Conservation (phyloP, 2,888 invertebrate genomes). For the Apantesis nais region DNA sequence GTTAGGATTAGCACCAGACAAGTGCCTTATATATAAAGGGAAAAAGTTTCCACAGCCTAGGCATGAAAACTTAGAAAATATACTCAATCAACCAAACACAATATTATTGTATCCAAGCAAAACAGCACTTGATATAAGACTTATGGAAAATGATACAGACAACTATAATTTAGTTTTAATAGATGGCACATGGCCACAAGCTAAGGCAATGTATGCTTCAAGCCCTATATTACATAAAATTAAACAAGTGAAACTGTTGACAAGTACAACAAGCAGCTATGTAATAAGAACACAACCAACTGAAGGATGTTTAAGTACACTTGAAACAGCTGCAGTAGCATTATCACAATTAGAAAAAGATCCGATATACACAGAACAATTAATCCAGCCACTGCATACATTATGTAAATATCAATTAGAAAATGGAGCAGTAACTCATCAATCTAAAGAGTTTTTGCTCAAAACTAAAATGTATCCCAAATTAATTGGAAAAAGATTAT, state of each 20-base stretch:
- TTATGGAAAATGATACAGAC: slow-evolving; percentile 70
- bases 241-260: slow-evolving; percentile 92
- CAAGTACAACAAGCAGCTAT: slow-evolving; percentile 91
- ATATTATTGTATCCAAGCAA: slow-evolving; percentile 93
- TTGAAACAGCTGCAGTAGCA: slow-evolving; percentile 94
- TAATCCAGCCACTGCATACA: slow-evolving; percentile 92
- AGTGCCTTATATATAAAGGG: slow-evolving; percentile 92
- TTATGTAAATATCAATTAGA: slow-evolving; percentile 94
- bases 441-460: slow-evolving; percentile 95
- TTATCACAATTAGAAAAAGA: slow-evolving; percentile 91
- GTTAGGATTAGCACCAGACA: slow-evolving; percentile 89
- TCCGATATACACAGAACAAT: slow-evolving; percentile 86
- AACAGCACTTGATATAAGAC: slow-evolving; percentile 89
- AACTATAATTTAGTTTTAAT: slow-evolving; percentile 93
- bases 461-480: slow-evolving; percentile 93
- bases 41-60: slow-evolving; percentile 92
- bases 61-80: slow-evolving; percentile 87
- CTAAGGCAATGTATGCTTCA: slow-evolving; percentile 95
- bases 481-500: slow-evolving; percentile 90
- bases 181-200: slow-evolving; percentile 98
- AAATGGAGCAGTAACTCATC: slow-evolving; percentile 97
- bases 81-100: slow-evolving; percentile 89
- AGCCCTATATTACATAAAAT: slow-evolving; percentile 91
- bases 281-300: slow-evolving; percentile 97
- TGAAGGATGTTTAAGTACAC: slow-evolving; percentile 95